Percentiles rank a stretch among this genome's conserved stretches.
phyloP scores from a whole-genome alignment of 1,140 invertebrate genomes.

The Eciton burchellii region DNA sequence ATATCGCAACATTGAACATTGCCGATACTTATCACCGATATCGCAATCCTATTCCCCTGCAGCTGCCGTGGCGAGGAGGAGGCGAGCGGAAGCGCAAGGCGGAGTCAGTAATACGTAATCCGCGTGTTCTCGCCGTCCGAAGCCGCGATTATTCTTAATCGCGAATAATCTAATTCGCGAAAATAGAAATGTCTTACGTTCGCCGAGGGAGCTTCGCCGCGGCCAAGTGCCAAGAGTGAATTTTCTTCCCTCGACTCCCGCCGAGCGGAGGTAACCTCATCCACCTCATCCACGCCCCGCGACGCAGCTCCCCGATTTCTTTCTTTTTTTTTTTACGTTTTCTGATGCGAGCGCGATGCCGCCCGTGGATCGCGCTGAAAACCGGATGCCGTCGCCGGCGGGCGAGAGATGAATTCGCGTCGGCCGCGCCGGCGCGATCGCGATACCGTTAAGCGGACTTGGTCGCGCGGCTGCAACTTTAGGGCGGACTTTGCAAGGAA shows the following conservation, averaged over 20 bases:
- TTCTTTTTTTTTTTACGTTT: conserved; percentile 42
- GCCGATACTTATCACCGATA: conserved; percentile 10
- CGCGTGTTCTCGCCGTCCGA: conserved; percentile 22
- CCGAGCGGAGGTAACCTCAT: conserved; percentile 24
- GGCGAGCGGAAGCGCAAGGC: conserved; percentile 23
- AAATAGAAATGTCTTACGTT: conserved; percentile 56
- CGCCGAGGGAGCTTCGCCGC: neutral
- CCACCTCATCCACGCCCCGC: conserved; percentile 46
- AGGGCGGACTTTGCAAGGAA: conserved; percentile 11
- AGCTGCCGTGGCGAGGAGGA: neutral
- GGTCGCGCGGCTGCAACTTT: neutral
- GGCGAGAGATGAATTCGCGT: conserved; percentile 32
- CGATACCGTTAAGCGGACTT: conserved; percentile 38
- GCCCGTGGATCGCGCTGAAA: conserved; percentile 31
- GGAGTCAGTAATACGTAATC: conserved; percentile 25
- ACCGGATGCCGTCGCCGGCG: conserved; percentile 23
- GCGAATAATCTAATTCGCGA: conserved; percentile 55
- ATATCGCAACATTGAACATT: conserved; percentile 24
- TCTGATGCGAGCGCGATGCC: conserved; percentile 46
- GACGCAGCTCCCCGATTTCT: conserved; percentile 50
- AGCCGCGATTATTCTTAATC: conserved; percentile 45
- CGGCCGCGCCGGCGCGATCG: conserved; percentile 28
- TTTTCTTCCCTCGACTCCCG: conserved; percentile 39
- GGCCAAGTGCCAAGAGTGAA: conserved; percentile 47
- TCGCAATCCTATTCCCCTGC: conserved; percentile 19